These are phyloP conservation scores for Isotomurus palustris DNA, from an alignment of 2,888 invertebrate genomes.

Conservation along the genomic window DNA sequence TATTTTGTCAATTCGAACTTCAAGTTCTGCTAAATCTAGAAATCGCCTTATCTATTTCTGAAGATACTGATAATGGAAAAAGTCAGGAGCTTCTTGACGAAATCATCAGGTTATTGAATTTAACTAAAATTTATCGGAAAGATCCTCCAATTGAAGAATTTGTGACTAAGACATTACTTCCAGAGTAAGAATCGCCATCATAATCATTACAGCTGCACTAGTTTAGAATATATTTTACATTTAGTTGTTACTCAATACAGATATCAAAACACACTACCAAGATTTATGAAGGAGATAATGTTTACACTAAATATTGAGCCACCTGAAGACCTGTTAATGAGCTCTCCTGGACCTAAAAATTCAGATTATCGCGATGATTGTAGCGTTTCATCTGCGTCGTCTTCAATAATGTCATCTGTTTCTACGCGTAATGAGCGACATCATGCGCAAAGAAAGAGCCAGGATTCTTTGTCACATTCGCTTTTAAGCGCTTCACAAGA, in stretches of 20 bases:
- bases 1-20: slow-evolving; percentile 22
- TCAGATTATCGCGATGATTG: not conserved
- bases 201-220: too few species aligned
- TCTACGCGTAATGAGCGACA: too few species aligned
- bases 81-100: slow-evolving; percentile 21
- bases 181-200: slow-evolving; percentile 16
- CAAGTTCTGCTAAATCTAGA: slow-evolving; percentile 31
- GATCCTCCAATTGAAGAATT: slow-evolving; percentile 24
- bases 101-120: slow-evolving; percentile 21
- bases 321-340: not conserved
- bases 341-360: not conserved
- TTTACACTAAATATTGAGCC: not conserved
- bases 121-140: slow-evolving; percentile 24
- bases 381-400: not conserved
- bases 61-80: slow-evolving; percentile 14
- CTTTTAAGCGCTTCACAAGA: too few species aligned
- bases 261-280: not conserved
- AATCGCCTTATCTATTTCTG: slow-evolving; percentile 25
- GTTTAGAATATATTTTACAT: too few species aligned
- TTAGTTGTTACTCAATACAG: too few species aligned
- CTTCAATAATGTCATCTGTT: slow-evolving; percentile 1
- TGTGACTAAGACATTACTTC: slow-evolving; percentile 18
- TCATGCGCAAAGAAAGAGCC: too few species aligned
- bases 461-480: too few species aligned
- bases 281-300: not conserved